phyloP scores from a whole-genome alignment of 2,113 vertebrate species.

The Meles meles region DNA sequence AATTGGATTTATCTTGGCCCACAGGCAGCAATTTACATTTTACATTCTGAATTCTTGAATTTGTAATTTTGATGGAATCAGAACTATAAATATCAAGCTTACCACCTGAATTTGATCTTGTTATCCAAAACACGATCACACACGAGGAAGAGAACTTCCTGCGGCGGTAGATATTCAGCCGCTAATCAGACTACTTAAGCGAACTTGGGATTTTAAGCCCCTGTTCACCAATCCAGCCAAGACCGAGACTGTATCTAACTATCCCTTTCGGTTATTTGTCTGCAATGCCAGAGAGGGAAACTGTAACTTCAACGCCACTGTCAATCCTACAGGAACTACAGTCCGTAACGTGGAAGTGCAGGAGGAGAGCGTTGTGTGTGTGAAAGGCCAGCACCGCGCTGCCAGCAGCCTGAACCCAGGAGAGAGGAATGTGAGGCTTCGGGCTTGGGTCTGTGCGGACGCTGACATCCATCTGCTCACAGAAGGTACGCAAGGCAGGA shows the following conservation, averaged over 20 bases:
- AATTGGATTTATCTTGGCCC: background rate
- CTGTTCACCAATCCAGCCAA: background rate
- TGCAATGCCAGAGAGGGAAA: background rate
- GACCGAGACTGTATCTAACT: background rate
- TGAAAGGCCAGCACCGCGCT: background rate
- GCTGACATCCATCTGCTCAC: background rate
- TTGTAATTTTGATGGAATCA: background rate
- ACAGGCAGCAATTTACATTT: background rate
- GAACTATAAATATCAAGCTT: background rate
- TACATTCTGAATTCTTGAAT: background rate
- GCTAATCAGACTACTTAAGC: background rate
- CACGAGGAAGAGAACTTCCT: background rate
- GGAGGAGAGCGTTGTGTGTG: fast-evolving
- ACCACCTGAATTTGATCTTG: background rate
- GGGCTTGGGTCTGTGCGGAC: fast-evolving
- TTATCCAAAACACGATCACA: background rate
- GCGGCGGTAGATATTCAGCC: background rate
- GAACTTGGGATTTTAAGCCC: background rate
- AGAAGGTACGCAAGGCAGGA: background rate
- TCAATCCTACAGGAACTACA: background rate
- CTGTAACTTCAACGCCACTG: background rate
- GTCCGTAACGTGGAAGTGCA: background rate
- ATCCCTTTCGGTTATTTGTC: background rate
- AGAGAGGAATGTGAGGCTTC: fast-evolving
- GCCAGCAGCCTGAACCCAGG: background rate